Conservation (phyloP, 2,797 vertebrate species). For the Pangasius djambal region DNA sequence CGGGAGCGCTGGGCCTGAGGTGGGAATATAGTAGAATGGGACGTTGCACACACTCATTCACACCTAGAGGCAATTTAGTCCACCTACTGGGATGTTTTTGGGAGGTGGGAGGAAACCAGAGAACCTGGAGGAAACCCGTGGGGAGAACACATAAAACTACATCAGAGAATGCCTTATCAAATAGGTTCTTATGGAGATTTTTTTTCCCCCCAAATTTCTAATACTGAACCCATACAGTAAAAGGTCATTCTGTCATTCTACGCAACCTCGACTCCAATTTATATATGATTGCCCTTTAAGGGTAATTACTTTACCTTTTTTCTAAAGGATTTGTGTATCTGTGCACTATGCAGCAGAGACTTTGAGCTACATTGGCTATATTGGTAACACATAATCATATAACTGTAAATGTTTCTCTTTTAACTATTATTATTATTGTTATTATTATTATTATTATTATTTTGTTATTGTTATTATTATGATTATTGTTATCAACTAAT, state of each 20-base stretch:
- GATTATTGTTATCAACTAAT: background rate
- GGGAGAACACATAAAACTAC: background rate
- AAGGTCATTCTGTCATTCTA: slow-evolving; percentile 5
- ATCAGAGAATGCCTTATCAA: background rate
- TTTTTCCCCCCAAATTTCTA: background rate
- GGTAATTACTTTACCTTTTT: background rate
- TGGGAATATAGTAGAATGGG: background rate
- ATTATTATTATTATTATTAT: background rate
- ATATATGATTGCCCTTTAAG: background rate
- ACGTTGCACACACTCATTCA: background rate
- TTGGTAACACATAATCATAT: background rate
- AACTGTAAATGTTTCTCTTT: background rate
- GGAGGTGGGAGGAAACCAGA: background rate
- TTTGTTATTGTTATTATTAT: background rate
- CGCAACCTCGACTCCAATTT: background rate
- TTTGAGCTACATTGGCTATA: background rate
- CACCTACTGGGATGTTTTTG: background rate
- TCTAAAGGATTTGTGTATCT: background rate
- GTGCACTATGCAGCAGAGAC: background rate
- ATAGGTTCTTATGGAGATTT: background rate
- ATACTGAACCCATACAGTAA: background rate
- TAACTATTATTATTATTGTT: background rate
- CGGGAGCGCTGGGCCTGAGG: background rate
- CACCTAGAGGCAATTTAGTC: background rate
- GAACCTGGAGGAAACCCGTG: background rate